phyloP scores from a whole-genome alignment of 1,140 invertebrate genomes.

The Neocloeon triangulifer region DNA sequence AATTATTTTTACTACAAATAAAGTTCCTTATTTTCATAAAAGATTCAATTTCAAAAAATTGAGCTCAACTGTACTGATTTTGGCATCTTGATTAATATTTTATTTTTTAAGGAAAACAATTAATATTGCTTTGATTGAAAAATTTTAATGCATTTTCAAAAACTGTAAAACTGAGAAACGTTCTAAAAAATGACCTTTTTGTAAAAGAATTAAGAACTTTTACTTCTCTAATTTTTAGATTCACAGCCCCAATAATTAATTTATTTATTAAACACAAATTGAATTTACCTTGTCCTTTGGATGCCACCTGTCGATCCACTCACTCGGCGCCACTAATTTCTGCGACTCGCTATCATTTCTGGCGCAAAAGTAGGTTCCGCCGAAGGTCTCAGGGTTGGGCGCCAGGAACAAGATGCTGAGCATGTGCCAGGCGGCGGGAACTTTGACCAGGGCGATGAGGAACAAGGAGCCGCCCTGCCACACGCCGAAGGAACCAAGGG shows the following conservation, averaged over 20 bases:
- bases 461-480: conserved; percentile 6
- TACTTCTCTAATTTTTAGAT: no score
- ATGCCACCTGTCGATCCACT: neutral
- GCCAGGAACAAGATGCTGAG: conserved; percentile 6
- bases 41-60: no score
- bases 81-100: no score
- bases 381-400: conserved; percentile 1
- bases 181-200: no score
- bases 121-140: no score
- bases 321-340: neutral
- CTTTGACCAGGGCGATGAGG: conserved; percentile 7
- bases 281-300: neutral
- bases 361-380: conserved; percentile 5
- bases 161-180: no score
- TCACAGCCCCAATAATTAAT: neutral
- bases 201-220: no score
- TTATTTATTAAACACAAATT: neutral
- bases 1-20: no score
- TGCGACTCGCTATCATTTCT: neutral
- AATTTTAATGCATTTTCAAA: no score
- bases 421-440: conserved; percentile 8
- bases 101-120: no score
- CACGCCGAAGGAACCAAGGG: conserved; percentile 1
- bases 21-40: no score
- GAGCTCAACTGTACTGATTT: no score